Conservation (phyloP, 2,113 vertebrate genomes). For the Rhynchomys soricoides region DNA sequence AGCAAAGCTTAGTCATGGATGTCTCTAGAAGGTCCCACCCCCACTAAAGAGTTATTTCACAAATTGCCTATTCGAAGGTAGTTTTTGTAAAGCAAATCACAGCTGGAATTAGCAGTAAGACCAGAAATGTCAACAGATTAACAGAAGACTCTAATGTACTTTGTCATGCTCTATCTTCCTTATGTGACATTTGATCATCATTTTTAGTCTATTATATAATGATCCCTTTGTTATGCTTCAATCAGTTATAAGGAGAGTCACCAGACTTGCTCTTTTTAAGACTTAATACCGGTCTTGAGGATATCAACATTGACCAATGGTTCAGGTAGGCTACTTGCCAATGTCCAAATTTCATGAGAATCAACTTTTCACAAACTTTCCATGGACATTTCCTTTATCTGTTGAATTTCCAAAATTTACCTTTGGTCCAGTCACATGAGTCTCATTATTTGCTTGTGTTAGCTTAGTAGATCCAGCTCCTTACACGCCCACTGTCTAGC, state of each 20-base stretch:
- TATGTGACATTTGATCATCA: neutral
- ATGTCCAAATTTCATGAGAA: neutral
- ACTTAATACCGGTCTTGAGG: neutral
- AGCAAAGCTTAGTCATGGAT: neutral
- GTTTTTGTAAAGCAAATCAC: slow-evolving; percentile 15
- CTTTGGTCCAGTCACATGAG: neutral
- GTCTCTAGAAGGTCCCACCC: neutral
- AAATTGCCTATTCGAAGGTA: slow-evolving; percentile 3
- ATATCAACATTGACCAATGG: neutral
- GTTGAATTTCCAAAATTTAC: neutral
- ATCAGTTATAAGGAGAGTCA: slow-evolving; percentile 8
- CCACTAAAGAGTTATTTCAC: neutral
- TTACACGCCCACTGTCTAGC: fast-evolving
- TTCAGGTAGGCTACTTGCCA: neutral
- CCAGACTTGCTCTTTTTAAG: neutral
- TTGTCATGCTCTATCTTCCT: neutral
- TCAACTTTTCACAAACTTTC: neutral
- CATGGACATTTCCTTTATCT: neutral
- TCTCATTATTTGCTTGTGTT: neutral
- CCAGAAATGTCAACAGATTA: neutral
- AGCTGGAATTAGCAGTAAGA: neutral
- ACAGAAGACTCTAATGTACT: neutral
- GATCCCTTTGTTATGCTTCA: neutral
- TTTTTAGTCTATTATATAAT: neutral
- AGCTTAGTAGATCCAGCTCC: neutral